Base-by-base conservation (phyloP, 2,888 invertebrate genomes). In the Cryptops parisi region DNA sequence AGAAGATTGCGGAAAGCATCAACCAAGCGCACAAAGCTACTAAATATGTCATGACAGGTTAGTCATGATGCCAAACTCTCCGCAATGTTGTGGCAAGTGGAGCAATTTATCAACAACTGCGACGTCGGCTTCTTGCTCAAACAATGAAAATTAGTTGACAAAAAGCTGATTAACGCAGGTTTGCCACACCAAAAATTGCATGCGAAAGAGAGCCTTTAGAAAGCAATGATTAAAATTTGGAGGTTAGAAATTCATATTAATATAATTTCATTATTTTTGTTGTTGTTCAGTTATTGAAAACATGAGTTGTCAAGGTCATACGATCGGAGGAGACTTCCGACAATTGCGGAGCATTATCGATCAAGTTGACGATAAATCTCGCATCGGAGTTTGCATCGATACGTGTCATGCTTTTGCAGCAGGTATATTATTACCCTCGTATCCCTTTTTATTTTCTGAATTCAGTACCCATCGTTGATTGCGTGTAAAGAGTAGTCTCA, bases 341-440 rank as follows among this genome's bases (percentile, higher is more conserved):
- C 62, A 63, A 47, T 50, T 62, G 38, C 50, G 58, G 38, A 52
- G n/a, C 2, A 64, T 64, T 45, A 64, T 64, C 9, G 58, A 61
- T 27, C 52, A 48, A 45, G 62, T 64, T 26, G 39, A 60, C 47
- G 62, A 64, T 51, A 58, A 61, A 41, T 47, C 59, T 5, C 45
- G 64, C 23, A 53, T 64, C 22, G 64, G 64, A 15, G 60, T 64
- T 26, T 64, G 64, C 47, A 24, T 64, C 9, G 64, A 64, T 47
- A 71, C 71, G 1, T 71, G 71, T 55, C 71, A 71, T 61, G 68
- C 70, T 21, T 69, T 68, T 62, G 70, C 70, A 55, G 70, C 70
- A 51, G 70, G 70, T 69, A 58, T 5, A n/a, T n/a, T n/a, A n/a
- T n/a, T n/a, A n/a, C 3, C 25, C 4, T 47, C 12, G 5, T 41